Base-by-base conservation (phyloP, 1,140 invertebrate species). In the Nilaparvata lugens region DNA sequence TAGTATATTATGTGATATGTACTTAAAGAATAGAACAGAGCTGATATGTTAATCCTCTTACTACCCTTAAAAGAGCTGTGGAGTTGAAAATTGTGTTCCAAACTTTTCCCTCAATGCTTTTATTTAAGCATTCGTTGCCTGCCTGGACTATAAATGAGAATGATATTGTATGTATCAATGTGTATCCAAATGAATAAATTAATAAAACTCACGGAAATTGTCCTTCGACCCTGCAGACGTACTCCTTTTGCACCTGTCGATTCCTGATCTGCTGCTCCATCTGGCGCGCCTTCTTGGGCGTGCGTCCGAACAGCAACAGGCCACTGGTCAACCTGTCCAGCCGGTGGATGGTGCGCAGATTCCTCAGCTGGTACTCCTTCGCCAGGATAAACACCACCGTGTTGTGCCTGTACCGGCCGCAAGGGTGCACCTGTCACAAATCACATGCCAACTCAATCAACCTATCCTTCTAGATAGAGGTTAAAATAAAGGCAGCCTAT, bases 181-280 rank as follows among this genome's bases (percentile, higher is more conserved):
- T n/a, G n/a, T n/a, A n/a, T n/a, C n/a, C n/a, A n/a, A n/a, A n/a
- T n/a, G n/a, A n/a, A n/a, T n/a, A n/a, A n/a, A n/a, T n/a, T n/a
- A n/a, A n/a, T n/a, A n/a, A n/a, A 4, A 62, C 60, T 70, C 21
- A 74, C 74, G 96, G 96, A 76, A 99, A 99, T 70, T 89, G 83
- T 52, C 97, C 97, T 65, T 94, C 93, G 0, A 99, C 97, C 65
- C 93, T 81, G 75, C 95, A 97, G 0, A 99, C 86, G 75, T 99
- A 99, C 72, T 97, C 93, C 74, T 99, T 99, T 68, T 87, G 83
- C 2, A 98, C 92, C 69, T 83, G 78, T 68, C 93, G 79, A 70
- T 95, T 90, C 65, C 89, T 80, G 61, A 98, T 95, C 76, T 97
- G 91, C 69, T 95, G 89, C 72, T 95, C 91, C 86, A 96, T 88